These are phyloP conservation scores for Callitettix versicolor DNA, from an alignment of 1,140 invertebrate species.

Conservation along the genomic window DNA sequence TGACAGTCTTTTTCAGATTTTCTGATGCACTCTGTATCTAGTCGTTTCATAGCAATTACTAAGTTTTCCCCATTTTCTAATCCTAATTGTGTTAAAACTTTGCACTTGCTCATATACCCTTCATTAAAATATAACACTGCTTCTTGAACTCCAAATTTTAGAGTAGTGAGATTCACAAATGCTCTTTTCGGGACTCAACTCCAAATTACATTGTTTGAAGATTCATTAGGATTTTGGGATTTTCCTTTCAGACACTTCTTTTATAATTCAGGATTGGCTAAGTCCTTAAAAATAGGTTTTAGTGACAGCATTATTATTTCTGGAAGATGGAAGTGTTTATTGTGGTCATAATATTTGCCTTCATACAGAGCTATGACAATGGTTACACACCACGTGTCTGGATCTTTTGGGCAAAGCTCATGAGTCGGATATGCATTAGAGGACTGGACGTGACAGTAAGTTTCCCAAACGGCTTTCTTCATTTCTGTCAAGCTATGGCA, in stretches of 20 bases:
- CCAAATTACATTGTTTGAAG: constrained; percentile 5
- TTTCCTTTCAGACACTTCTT: constrained; percentile 1
- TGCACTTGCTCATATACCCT: not conserved
- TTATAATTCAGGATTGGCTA: not conserved
- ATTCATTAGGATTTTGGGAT: constrained; percentile 4
- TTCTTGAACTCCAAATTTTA: not conserved
- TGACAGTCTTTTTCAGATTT: constrained; percentile 4
- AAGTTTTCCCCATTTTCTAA: not conserved
- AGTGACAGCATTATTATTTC: not conserved
- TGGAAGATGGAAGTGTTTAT: constrained; percentile 8
- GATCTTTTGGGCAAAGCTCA: constrained; percentile 4
- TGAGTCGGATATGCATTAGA: constrained; percentile 8
- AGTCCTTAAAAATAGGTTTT: constrained; percentile 4
- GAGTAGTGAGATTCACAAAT: not conserved
- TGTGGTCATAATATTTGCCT: constrained; percentile 4
- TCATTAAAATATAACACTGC: not conserved
- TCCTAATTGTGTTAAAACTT: not conserved
- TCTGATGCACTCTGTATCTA: not conserved
- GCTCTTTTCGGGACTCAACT: not conserved
- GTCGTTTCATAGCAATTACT: not conserved
- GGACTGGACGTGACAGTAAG: constrained; percentile 13
- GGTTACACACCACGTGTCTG: constrained; percentile 11
- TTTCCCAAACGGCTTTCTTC: constrained; percentile 6
- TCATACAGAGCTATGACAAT: not conserved
- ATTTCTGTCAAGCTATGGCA: not conserved